Conservation (phyloP, 2,797 vertebrate species). For the Tenualosa thibaudeaui region DNA sequence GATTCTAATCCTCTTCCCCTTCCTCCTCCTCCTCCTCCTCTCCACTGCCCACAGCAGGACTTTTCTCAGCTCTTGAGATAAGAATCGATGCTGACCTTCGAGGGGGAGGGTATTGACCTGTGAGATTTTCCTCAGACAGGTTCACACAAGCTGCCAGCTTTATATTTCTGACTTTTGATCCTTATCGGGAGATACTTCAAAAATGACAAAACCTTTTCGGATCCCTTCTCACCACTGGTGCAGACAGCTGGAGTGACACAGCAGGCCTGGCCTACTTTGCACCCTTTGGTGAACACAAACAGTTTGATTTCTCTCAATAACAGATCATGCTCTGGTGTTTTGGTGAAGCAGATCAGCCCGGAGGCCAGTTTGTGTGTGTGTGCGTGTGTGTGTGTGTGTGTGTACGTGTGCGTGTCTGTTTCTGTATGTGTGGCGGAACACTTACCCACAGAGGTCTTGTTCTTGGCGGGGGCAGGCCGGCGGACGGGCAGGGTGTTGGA, state of each 20-base stretch:
- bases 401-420: too few relatives aligned
- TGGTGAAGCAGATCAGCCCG: background rate
- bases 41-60: background rate
- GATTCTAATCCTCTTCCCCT: background rate
- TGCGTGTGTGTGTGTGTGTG: background rate
- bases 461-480: constrained; percentile 91
- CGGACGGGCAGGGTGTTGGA: constrained; percentile 97
- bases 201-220: background rate
- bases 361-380: background rate
- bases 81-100: background rate
- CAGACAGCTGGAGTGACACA: background rate
- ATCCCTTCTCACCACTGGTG: background rate
- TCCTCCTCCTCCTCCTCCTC: background rate
- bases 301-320: background rate
- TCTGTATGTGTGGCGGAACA: too few relatives aligned
- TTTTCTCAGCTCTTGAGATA: background rate
- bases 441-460: constrained; percentile 86
- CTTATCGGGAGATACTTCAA: background rate
- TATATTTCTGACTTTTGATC: background rate
- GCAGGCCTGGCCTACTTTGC: background rate
- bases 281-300: background rate
- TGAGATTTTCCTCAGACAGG: background rate
- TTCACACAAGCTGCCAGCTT: background rate
- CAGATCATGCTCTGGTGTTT: background rate
- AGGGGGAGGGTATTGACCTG: background rate